Percentiles rank a stretch among this genome's conserved stretches.
These are phyloP conservation scores for Tortrix viridana DNA, from an alignment of 2,888 invertebrate species.

Conservation along the genomic window DNA sequence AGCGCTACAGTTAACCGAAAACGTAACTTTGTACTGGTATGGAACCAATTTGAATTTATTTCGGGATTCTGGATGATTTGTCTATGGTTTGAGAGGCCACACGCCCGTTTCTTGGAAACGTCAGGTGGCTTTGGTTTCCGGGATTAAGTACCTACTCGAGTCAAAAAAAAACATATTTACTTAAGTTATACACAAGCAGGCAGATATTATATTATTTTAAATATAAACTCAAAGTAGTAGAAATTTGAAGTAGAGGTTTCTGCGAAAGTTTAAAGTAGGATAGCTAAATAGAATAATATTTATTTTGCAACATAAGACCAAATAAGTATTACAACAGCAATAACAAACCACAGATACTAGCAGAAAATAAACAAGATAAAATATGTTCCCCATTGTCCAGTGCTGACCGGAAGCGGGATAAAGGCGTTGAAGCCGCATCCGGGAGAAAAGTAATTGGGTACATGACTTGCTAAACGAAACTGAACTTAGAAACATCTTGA, in stretches of 20 bases:
- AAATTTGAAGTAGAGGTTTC: no score
- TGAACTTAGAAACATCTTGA: slow-evolving; percentile 17
- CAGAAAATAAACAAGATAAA: slow-evolving; percentile 31
- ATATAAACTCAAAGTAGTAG: no score
- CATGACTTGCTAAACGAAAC: slow-evolving; percentile 27
- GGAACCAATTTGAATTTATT: slow-evolving; percentile 35
- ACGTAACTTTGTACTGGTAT: slow-evolving; percentile 14
- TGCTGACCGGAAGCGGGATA: slow-evolving; percentile 34
- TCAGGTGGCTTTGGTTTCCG: slow-evolving; percentile 31
- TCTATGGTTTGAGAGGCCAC: slow-evolving; percentile 31
- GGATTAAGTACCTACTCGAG: slow-evolving; percentile 21
- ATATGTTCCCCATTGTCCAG: slow-evolving; percentile 32
- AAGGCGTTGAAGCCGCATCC: slow-evolving; percentile 33
- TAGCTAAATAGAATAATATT: background rate
- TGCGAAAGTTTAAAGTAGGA: no score
- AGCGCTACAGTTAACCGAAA: slow-evolving; percentile 4
- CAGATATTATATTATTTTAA: no score
- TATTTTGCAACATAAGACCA: background rate
- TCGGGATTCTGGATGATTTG: slow-evolving; percentile 31
- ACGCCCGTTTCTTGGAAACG: slow-evolving; percentile 32
- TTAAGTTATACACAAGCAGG: no score
- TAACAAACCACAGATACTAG: slow-evolving; percentile 16
- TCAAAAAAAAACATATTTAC: background rate
- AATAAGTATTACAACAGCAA: background rate
- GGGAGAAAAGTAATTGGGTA: slow-evolving; percentile 32